A percentile compares a stretch with the other conserved stretches of the same genome.
Evolutionary conservation across 2,888 invertebrate species (phyloP).

Genomic region (Latrodectus elegans): DNA sequence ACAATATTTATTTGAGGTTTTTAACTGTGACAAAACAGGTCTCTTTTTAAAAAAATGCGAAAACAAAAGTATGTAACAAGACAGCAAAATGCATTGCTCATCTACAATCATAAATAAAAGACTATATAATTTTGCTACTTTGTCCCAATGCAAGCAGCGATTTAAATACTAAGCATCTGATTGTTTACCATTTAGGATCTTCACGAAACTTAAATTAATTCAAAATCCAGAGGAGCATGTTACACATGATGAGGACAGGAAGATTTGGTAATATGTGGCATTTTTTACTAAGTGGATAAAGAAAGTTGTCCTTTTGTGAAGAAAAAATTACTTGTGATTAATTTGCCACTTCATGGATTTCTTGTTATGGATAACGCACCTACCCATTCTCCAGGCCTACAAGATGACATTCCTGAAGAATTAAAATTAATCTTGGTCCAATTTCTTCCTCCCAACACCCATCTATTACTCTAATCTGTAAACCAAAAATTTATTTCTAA

Average conservation of each 20-base stretch:
- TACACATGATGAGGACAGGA: not conserved
- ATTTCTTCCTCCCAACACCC: too few species aligned
- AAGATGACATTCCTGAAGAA: too few species aligned
- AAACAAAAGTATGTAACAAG: not conserved
- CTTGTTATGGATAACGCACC: too few species aligned
- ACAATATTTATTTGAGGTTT: not conserved
- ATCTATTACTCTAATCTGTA: too few species aligned
- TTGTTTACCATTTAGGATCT: not conserved
- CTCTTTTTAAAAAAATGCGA: constrained; percentile 3
- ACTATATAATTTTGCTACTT: not conserved
- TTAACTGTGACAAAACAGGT: not conserved
- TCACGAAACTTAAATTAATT: not conserved
- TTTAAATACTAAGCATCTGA: not conserved
- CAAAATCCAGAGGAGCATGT: not conserved
- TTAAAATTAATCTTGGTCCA: too few species aligned
- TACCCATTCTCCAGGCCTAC: too few species aligned
- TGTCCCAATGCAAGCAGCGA: not conserved
- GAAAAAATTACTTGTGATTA: too few species aligned
- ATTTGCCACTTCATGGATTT: too few species aligned
- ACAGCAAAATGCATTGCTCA: not conserved
- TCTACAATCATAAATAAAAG: too few species aligned
- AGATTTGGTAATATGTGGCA: not conserved
- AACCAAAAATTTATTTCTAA: too few species aligned
- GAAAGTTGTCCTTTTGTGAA: not conserved
- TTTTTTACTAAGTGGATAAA: not conserved